These are phyloP conservation scores for Vombatus ursinus DNA, from an alignment of 2,113 vertebrate genomes.

Conservation along the genomic window DNA sequence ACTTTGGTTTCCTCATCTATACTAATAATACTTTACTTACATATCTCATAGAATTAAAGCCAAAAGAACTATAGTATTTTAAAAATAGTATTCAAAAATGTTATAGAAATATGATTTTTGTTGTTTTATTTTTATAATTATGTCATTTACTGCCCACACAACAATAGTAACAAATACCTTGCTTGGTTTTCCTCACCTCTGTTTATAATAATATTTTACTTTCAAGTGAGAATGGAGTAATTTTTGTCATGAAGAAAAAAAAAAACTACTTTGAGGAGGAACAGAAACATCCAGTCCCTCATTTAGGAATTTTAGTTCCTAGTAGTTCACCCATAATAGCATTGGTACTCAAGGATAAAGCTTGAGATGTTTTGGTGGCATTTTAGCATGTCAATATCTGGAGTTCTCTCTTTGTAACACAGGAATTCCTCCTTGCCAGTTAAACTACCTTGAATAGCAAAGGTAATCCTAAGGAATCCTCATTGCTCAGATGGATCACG, in stretches of 20 bases:
- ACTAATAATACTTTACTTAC: no score
- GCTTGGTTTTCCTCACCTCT: background rate
- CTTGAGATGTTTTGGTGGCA: background rate
- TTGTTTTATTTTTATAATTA: no score
- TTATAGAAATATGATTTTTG: no score
- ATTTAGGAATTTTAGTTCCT: background rate
- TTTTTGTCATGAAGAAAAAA: conserved; percentile 17
- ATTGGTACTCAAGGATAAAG: background rate
- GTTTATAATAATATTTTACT: background rate
- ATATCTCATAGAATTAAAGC: no score
- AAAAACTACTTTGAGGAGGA: background rate
- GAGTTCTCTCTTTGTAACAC: conserved; percentile 30
- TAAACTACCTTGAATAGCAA: conserved; percentile 53
- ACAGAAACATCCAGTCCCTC: background rate
- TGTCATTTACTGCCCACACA: no score
- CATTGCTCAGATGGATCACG: conserved; percentile 73
- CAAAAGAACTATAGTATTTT: no score
- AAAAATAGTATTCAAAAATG: no score
- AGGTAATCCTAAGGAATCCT: conserved; percentile 77
- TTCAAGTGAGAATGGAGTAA: conserved; percentile 10
- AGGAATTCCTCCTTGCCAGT: conserved; percentile 63
- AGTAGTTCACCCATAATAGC: background rate
- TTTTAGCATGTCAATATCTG: conserved; percentile 36
- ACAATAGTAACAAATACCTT: no score
- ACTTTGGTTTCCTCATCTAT: no score